A percentile compares a stretch with the other conserved stretches of the same genome.
Conservation (phyloP, 2,113 vertebrate genomes). For the Leptodactylus fuscus region DNA sequence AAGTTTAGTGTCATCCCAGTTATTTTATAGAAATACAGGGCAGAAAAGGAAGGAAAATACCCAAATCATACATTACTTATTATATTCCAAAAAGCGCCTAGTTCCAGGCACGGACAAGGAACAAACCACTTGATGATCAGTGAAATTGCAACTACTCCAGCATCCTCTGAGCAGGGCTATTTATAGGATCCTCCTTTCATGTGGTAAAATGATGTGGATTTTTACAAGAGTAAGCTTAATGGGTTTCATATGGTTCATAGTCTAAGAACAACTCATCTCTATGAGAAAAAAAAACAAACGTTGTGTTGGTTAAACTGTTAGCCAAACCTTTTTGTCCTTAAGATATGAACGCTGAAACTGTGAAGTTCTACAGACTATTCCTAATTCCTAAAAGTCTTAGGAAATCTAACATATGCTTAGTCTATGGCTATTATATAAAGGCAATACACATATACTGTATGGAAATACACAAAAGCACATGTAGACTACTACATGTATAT, state of each 20-base stretch:
- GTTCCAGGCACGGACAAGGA: conserved; percentile 56
- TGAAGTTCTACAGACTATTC: background rate
- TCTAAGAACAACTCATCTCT: conserved; percentile 65
- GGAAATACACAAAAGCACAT: too few species aligned
- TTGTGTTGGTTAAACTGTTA: conserved; percentile 14
- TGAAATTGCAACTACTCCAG: conserved; percentile 72
- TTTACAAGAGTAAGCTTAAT: conserved; percentile 82
- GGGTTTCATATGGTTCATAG: conserved; percentile 75
- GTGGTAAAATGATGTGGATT: conserved; percentile 80
- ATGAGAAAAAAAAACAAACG: conserved; percentile 43
- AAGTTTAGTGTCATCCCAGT: too few species aligned
- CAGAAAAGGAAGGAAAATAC: background rate
- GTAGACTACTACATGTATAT: too few species aligned
- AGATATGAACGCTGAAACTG: background rate
- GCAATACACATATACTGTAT: too few species aligned
- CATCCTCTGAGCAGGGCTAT: conserved; percentile 76
- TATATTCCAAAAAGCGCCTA: conserved; percentile 5
- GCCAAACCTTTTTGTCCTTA: conserved; percentile 8
- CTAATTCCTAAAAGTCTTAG: too few species aligned
- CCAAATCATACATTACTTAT: conserved; percentile 16
- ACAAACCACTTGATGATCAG: conserved; percentile 75
- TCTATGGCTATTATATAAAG: too few species aligned
- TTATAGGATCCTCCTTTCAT: conserved; percentile 82
- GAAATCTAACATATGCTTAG: too few species aligned
- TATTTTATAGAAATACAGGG: background rate